Evolutionary conservation across 2,113 vertebrate genomes (phyloP), one percentile per base, ranked within the genome.

Genomic region (Rana temporaria): DNA sequence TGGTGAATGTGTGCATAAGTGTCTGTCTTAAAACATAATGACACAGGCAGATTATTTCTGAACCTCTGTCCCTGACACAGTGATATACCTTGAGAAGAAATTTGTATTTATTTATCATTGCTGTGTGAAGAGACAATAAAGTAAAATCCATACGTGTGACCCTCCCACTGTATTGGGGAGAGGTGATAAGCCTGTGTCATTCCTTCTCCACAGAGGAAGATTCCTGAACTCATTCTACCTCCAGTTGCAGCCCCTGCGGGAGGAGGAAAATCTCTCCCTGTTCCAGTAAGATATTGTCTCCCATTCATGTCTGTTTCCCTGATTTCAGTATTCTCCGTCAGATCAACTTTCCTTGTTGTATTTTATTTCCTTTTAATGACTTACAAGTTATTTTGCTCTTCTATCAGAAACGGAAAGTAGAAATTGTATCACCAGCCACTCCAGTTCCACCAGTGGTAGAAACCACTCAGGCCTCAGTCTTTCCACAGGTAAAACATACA

Each of bases 221-320:
- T 92, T 94, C 91, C 96, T 91, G 96, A 97, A 90, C 92, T 95
- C 90, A 96, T 90, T 91, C 89, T 93, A 88, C 96, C 92, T 90
- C 86, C 95, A 87, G 90, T 93, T 90, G 90, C 94, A 90, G 92
- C 95, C 89, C 90, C 96, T 87, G 95, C 96, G 82, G 95, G 96
- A 94, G 96, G 95, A 94, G 97, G 96, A 92, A 98, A 98, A 95
- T 97, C 96, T 66, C 94, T 97, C 88, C 96, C 97, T 86, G 95
- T 95, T 82, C 96, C 96, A 95, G 95, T 96, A 95, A 93, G 94
- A 90, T 91, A 90, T 89, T 93, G 90, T 88, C 91, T 91, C 86
- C 89, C 89, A 87, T 70, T 90, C 88, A 59, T 88, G 91, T 79
- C 64, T 67, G 76, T 66, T 19, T 4, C 26, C 22, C 18, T 52